Percentiles rank a stretch among this genome's conserved stretches.
phyloP scores from a whole-genome alignment of 2,113 vertebrate genomes.

The Myotis lucifugus region DNA sequence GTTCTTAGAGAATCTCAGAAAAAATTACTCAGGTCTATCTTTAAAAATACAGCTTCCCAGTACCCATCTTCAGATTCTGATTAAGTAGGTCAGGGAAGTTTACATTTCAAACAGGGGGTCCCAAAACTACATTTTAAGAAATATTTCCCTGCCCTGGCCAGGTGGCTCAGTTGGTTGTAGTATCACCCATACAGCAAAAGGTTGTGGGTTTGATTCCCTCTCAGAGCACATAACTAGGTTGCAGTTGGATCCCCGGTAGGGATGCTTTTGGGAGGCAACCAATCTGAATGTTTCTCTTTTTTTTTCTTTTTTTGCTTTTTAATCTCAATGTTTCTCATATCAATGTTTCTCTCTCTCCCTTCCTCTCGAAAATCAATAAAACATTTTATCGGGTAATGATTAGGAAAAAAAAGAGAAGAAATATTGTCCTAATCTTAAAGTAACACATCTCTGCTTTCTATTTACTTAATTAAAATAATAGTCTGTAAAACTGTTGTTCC shows the following conservation, averaged over 20 bases:
- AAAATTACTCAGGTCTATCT: not conserved
- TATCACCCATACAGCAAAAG: too few relatives aligned
- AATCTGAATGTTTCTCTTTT: too few relatives aligned
- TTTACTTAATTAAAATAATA: not conserved
- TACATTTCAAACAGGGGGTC: not conserved
- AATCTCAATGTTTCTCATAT: too few relatives aligned
- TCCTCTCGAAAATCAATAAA: too few relatives aligned
- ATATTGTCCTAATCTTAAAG: not conserved
- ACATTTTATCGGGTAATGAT: too few relatives aligned
- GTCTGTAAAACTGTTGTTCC: not conserved
- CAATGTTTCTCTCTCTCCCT: too few relatives aligned
- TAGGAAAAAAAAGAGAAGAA: not conserved
- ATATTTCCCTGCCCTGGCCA: not conserved
- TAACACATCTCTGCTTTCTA: not conserved
- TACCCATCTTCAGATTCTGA: not conserved
- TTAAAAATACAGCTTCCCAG: conserved; percentile 1
- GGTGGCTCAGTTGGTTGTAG: too few relatives aligned
- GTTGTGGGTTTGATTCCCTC: too few relatives aligned
- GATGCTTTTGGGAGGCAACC: too few relatives aligned
- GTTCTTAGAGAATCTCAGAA: not conserved
- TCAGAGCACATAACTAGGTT: too few relatives aligned
- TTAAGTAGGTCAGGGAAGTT: not conserved
- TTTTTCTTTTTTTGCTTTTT: too few relatives aligned
- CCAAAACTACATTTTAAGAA: not conserved
- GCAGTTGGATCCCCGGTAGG: too few relatives aligned